Evolutionary conservation across 1,140 invertebrate genomes (phyloP), one percentile per base, ranked within the genome.

Genomic region (Dreissena rostriformis): DNA sequence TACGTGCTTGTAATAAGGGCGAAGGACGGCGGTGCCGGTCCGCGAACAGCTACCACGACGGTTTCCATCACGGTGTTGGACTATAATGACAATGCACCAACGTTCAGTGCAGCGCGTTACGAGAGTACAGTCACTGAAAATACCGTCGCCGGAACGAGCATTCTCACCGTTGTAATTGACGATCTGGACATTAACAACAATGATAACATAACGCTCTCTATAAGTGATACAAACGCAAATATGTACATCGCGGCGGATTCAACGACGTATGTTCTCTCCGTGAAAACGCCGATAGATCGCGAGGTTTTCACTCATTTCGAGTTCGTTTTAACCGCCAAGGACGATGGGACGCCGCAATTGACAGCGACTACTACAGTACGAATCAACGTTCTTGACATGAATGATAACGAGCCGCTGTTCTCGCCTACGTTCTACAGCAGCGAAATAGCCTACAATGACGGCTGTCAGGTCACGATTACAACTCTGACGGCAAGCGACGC

Each of bases 161-260:
- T 99, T 70, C 91, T 98, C 80, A 96, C 96, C 77, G 96, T 98
- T 76, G 95, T 94, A 51, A 97, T 97, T 14, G 86, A 82, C 5
- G 90, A 91, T 70, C 28, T 24, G 15, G 90, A 91, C 71, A 74
- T 79, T 15, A 85, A 83, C 0, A 92, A 97, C 0, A 99, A 99
- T 93, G 97, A 97, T 0, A 96, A 97, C 86, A 96, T 98, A 0
- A 96, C 96, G 90, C 98, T 98, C 90, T 84, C 85, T n/a, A 83
- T 90, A 14, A 78, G 61, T 49, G 93, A 74, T 24, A 55, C 77
- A 75, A 89, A 4, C 67, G 92, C 86, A 76, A 86, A 74, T 78
- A 85, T 70, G 73, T 93, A 89, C 85, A 90, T 98, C 97, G 89
- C 96, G 88, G 97, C 99, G n/a, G 65, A 87, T 73, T 57, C 98